Evolutionary conservation across 1,140 invertebrate genomes (phyloP).

Genomic region (Tetragnatha versicolor): DNA sequence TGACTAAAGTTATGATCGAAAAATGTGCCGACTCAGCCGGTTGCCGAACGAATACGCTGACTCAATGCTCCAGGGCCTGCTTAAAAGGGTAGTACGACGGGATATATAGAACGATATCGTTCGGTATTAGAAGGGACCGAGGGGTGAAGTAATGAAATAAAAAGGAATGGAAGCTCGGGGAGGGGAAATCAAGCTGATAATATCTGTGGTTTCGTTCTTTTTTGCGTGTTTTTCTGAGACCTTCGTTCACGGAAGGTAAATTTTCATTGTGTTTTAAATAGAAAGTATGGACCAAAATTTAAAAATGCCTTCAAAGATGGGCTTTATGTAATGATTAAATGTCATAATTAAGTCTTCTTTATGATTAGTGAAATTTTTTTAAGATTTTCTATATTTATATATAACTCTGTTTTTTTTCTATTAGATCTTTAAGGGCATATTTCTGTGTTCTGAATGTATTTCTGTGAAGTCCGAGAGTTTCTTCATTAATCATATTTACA

Average conservation of each 20-base stretch:
- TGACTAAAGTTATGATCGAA: conserved; percentile 37
- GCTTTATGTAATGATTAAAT: no score
- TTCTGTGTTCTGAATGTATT: no score
- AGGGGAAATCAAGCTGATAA: neutral
- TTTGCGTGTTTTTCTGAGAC: neutral
- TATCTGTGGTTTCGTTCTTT: neutral
- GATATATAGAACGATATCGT: conserved; percentile 41
- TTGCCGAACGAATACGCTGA: conserved; percentile 17
- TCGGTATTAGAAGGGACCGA: conserved; percentile 21
- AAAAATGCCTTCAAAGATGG: no score
- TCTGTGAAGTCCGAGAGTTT: no score
- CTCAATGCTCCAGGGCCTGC: neutral
- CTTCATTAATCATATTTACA: no score
- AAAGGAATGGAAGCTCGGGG: neutral
- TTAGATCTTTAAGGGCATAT: no score
- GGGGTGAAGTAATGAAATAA: no score
- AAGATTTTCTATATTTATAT: no score
- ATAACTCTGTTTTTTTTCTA: no score
- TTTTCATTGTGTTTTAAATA: neutral
- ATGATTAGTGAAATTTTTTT: no score
- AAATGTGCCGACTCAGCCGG: conserved; percentile 32
- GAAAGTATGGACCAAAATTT: neutral
- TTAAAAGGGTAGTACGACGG: conserved; percentile 36
- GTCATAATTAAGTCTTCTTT: no score
- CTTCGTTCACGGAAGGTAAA: neutral